Evolutionary conservation across 2,797 vertebrate genomes (phyloP), one percentile per base, ranked within the genome.

Genomic region (Oreortyx pictus): DNA sequence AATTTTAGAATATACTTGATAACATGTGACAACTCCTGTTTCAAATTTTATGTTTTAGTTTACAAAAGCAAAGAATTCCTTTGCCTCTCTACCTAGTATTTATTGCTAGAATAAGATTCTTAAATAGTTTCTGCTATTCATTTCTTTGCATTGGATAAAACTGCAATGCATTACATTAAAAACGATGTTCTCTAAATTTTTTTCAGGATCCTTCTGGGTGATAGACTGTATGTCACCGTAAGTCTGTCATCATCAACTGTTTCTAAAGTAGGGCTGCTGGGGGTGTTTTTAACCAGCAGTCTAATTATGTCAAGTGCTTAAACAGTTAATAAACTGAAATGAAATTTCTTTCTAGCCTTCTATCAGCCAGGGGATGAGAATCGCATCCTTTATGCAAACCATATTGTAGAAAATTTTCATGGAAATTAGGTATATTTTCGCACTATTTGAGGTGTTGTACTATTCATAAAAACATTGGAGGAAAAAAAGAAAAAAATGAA

Each of bases 271-370:
- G 0, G 5, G 39, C 57, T 88, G 39, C 44, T 76, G 59, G 85
- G 92, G 37, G 62, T 5, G 5, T 35, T 70, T 49, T 85, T 88
- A 92, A 76, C 49, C 35, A 88, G 78, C 35, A 77, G 25, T 60
- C 70, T 88, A 73, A 74, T 90, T 71, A 75, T 70, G 79, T 27
- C 60, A 82, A 81, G 25, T 47, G 67, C 44, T 31, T 70, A 88
- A 90, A 87, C 13, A 79, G 67, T 11, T 81, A 59, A 74, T 50
- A 81, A 88, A 95, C 62, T 56, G 47, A 88, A 94, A 94, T 92
- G 70, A 84, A 72, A 82, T 71, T 95, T 91, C 41, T 65, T 89
- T 23, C 78, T 77, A 80, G 74, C 64, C 11, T 64, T 85, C 64
- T 87, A 83, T 93, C 75, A 86, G 61, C 81, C 90, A 90, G 61